Percentiles rank a stretch among this genome's conserved stretches.
Conservation (phyloP, 2,888 invertebrate genomes). For the Diloba caeruleocephala region DNA sequence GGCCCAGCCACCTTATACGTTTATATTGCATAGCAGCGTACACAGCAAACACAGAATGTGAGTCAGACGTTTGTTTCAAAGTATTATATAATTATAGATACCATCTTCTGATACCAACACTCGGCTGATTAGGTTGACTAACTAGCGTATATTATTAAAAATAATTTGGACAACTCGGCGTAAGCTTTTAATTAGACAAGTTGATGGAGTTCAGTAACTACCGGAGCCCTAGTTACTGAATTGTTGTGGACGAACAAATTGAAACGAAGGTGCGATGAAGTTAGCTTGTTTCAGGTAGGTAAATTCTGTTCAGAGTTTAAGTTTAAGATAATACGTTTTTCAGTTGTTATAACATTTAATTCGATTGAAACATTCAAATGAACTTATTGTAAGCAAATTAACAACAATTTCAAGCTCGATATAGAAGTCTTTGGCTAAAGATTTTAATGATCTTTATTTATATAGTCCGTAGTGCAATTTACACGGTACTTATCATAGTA, state of each 20-base stretch:
- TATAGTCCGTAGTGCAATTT: conserved; percentile 11
- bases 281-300: conserved; percentile 33
- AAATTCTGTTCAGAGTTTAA: conserved; percentile 21
- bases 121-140: conserved; percentile 1
- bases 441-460: conserved; percentile 1
- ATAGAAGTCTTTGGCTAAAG: neutral
- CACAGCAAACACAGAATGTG: conserved; percentile 42
- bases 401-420: neutral
- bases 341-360: conserved; percentile 11
- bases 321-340: conserved; percentile 26
- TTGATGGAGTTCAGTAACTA: conserved; percentile 32
- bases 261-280: conserved; percentile 31
- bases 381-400: neutral
- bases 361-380: conserved; percentile 8
- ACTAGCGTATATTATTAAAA: conserved; percentile 29
- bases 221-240: conserved; percentile 36
- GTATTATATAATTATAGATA: conserved; percentile 58
- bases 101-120: conserved; percentile 18
- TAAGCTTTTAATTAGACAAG: conserved; percentile 54
- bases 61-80: conserved; percentile 48
- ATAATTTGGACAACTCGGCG: conserved; percentile 29
- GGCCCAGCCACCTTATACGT: conserved; percentile 22
- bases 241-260: conserved; percentile 30
- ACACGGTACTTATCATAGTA: conserved; percentile 16
- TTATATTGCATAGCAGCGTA: conserved; percentile 31